Conservation (phyloP, 2,113 vertebrate genomes). For the Anhinga rufa region DNA sequence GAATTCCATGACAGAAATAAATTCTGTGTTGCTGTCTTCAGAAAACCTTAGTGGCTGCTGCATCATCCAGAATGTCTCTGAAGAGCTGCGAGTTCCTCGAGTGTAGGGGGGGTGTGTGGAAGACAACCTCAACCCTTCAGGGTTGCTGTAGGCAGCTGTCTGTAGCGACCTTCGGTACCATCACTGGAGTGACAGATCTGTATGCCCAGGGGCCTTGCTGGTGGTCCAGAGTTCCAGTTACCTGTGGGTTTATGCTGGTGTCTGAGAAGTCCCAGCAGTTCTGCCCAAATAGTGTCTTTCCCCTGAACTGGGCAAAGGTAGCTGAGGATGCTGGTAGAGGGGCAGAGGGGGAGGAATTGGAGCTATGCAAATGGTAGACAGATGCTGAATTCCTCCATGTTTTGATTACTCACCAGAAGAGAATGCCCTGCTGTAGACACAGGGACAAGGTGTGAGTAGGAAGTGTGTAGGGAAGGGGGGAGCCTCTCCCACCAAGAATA, state of each 20-base stretch:
- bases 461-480: not conserved
- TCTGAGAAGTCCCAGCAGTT: not conserved
- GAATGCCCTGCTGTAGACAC: not conserved
- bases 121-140: not conserved
- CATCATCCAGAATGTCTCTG: not conserved
- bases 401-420: not conserved
- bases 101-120: not conserved
- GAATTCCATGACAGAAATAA: not conserved
- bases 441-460: not conserved
- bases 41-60: not conserved
- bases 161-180: not conserved
- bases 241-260: not conserved
- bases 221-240: not conserved
- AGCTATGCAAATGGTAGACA: not conserved
- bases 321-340: not conserved
- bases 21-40: not conserved
- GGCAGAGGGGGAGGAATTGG: not conserved
- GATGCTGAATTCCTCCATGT: not conserved
- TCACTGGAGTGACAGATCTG: not conserved
- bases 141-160: not conserved
- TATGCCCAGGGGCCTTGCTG: not conserved
- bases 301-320: not conserved
- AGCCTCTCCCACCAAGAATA: slow-evolving; percentile 15
- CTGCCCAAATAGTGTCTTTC: not conserved
- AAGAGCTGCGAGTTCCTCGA: not conserved